Evolutionary conservation across 2,113 vertebrate genomes (phyloP).

Genomic region (Rostratula benghalensis): DNA sequence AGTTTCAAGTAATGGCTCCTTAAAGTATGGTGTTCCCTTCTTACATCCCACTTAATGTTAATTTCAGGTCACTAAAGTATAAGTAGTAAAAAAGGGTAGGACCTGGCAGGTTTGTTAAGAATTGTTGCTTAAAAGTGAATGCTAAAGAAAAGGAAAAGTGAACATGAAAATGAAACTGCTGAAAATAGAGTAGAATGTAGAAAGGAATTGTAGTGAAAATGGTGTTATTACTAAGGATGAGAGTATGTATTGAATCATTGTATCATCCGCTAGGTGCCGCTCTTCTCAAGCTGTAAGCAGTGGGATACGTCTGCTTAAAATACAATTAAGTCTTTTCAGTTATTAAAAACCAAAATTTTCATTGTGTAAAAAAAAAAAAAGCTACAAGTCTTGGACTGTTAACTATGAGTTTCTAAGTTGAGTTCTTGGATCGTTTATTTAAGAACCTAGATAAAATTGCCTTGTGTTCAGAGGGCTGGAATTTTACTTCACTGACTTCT

Average conservation of each 20-base stretch:
- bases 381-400: neutral
- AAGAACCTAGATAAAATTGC: neutral
- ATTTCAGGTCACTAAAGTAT: neutral
- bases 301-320: neutral
- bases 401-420: neutral
- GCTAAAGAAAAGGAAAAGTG: neutral
- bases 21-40: neutral
- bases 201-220: neutral
- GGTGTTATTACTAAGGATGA: neutral
- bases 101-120: neutral
- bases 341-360: neutral
- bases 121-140: neutral
- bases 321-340: neutral
- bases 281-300: constrained; percentile 18
- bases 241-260: neutral
- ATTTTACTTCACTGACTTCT: neutral
- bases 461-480: neutral
- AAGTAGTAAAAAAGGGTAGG: neutral
- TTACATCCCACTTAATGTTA: neutral
- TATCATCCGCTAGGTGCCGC: constrained; percentile 61
- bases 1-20: neutral
- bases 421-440: neutral
- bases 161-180: neutral
- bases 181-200: neutral
- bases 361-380: neutral